Evolutionary conservation across 30 jellyfish, hydroid and myxozoan genomes (phyloP).

Genomic region (Mastigias papua): DNA sequence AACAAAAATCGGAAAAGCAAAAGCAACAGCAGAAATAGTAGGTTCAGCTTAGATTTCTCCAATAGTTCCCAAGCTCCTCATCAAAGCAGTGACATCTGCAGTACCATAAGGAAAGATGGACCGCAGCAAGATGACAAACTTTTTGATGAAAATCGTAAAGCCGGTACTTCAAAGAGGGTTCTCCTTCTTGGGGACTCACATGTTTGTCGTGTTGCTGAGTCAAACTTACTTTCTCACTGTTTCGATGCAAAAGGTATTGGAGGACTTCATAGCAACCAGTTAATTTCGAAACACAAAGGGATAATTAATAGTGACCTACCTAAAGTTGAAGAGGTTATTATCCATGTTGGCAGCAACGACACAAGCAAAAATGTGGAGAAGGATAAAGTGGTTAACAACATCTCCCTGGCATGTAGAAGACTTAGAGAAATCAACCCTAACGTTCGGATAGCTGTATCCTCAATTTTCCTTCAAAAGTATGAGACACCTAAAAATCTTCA

Average conservation of each 20-base stretch:
- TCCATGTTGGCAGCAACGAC: constrained; percentile 30
- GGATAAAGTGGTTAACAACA: constrained; percentile 7
- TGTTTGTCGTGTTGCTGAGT: neutral
- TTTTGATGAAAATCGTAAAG: neutral
- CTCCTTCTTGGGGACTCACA: neutral
- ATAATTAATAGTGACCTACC: constrained; percentile 32
- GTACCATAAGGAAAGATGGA: neutral
- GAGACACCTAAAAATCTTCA: constrained; percentile 14
- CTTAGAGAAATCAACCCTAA: neutral
- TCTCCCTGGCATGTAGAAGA: neutral
- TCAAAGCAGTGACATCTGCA: neutral
- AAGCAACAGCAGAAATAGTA: too few species aligned
- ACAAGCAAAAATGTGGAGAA: neutral
- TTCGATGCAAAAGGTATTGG: constrained; percentile 23
- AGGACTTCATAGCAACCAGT: constrained; percentile 16
- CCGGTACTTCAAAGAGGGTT: neutral
- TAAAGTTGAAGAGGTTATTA: constrained; percentile 14
- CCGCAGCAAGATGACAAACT: neutral
- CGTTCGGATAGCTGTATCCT: constrained; percentile 23
- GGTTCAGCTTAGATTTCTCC: neutral
- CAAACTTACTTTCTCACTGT: neutral
- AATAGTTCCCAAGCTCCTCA: neutral
- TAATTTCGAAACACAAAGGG: constrained; percentile 8
- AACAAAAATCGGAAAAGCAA: neutral
- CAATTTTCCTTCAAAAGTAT: constrained; percentile 12